phyloP scores from a whole-genome alignment of 2,888 invertebrate genomes.

The Dermolepida albohirtum region DNA sequence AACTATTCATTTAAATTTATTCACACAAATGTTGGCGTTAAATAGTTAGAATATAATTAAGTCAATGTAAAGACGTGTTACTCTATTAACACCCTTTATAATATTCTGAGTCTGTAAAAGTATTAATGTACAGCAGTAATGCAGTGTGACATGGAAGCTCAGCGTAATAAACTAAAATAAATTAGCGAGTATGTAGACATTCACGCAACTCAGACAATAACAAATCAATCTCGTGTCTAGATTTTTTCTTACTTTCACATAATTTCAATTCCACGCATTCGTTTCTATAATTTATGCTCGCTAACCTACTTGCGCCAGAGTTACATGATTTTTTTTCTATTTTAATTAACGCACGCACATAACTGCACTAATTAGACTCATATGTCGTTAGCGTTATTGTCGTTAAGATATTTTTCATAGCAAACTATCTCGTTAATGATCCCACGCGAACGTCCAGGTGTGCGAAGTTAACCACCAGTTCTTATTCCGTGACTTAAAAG shows the following conservation, averaged over 20 bases:
- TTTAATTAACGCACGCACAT: constrained; percentile 37
- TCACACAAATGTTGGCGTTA: too few relatives aligned
- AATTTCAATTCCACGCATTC: constrained; percentile 23
- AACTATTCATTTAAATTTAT: too few relatives aligned
- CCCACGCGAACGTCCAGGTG: constrained; percentile 35
- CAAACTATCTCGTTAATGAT: constrained; percentile 33
- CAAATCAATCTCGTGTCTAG: constrained; percentile 12
- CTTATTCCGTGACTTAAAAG: constrained; percentile 17
- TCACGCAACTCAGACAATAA: not conserved
- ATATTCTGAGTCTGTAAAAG: too few relatives aligned
- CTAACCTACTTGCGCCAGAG: constrained; percentile 21
- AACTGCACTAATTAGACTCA: constrained; percentile 24
- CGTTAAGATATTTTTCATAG: constrained; percentile 28
- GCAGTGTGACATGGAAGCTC: too few relatives aligned
- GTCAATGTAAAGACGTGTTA: too few relatives aligned
- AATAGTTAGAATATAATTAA: too few relatives aligned
- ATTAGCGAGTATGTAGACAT: not conserved
- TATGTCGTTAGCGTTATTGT: constrained; percentile 34
- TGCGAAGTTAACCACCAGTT: constrained; percentile 27
- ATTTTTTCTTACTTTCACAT: constrained; percentile 13
- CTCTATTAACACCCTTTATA: too few relatives aligned
- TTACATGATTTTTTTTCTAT: constrained; percentile 8
- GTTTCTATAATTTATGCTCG: not conserved
- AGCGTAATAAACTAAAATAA: not conserved
- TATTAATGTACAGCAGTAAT: too few relatives aligned